Evolutionary conservation across 2,113 vertebrate species (phyloP), one percentile per base, ranked within the genome.

Genomic region (Boulengeromyrus knoepffleri): DNA sequence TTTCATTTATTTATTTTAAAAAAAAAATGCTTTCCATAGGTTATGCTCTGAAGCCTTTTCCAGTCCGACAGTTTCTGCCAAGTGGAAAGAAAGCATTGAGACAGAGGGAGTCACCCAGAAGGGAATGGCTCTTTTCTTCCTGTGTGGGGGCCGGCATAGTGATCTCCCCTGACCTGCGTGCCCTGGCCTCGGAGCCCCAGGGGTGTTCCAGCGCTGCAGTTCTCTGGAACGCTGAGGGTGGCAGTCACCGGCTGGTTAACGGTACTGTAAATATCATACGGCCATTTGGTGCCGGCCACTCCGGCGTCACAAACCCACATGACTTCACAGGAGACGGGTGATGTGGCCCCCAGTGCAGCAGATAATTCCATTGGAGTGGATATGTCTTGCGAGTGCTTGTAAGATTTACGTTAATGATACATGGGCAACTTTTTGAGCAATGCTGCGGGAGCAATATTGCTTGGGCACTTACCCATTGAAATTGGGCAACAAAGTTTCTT

Each of bases 211-310:
- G 50, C 17, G 24, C 45, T 46, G 80, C 7, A 80, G 52, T 90
- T 89, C 90, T 93, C 36, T 83, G 77, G 77, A 92, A 90, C 90
- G 89, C 90, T 87, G 45, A 88, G 42, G 84, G 66, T 66, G 88
- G 91, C 91, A 88, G 88, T 90, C 89, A 88, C 62, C 90, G 74
- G 62, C 84, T 66, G 85, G 90, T 93, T 92, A 93, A 94, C 92
- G 77, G 91, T 77, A 91, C 80, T 91, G 62, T 92, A 93, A 92
- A 93, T 91, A 5, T 85, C 88, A 58, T 91, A 90, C 66, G 89
- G 89, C 91, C 89, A 90, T 92, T 86, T 90, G 89, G 91, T 88
- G 62, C 66, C 53, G 87, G 83, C 89, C n/a, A 27, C 36, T 91
- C 88, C 89, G 62, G 31, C 36, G 24, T 83, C 77, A 21, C 36